Conservation (phyloP, 2,888 invertebrate species). For the Empis stercorea region DNA sequence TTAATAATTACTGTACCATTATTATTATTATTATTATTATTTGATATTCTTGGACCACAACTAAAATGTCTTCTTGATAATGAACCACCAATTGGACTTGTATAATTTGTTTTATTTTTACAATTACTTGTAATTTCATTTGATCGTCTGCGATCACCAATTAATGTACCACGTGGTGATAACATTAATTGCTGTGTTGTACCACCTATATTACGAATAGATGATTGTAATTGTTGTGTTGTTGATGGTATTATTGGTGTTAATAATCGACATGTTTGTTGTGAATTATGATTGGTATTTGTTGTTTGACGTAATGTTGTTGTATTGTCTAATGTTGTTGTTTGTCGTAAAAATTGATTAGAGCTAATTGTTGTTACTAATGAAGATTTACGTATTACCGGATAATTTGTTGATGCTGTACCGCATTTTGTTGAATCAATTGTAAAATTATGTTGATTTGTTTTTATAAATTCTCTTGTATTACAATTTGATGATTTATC, state of each 20-base stretch:
- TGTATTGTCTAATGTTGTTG: too few relatives aligned
- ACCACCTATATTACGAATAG: background rate
- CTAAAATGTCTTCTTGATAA: constrained; percentile 24
- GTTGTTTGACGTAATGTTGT: too few relatives aligned
- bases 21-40: background rate
- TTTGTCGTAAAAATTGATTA: background rate
- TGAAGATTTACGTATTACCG: too few relatives aligned
- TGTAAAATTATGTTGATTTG: too few relatives aligned
- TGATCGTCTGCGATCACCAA: background rate
- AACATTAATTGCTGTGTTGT: background rate
- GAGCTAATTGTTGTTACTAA: too few relatives aligned
- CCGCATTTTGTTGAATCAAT: too few relatives aligned
- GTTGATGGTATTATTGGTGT: background rate
- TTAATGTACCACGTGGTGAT: background rate
- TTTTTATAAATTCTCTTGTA: too few relatives aligned
- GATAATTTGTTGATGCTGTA: too few relatives aligned
- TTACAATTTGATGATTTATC: too few relatives aligned
- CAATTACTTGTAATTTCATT: background rate
- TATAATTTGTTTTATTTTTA: background rate
- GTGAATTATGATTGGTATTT: too few relatives aligned
- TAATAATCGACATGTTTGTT: background rate
- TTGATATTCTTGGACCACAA: constrained; percentile 24
- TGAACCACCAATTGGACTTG: constrained; percentile 4
- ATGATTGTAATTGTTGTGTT: background rate
- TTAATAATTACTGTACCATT: too few relatives aligned